These are phyloP conservation scores for Sphinx pinastri DNA, from an alignment of 2,888 invertebrate genomes.

Conservation along the genomic window DNA sequence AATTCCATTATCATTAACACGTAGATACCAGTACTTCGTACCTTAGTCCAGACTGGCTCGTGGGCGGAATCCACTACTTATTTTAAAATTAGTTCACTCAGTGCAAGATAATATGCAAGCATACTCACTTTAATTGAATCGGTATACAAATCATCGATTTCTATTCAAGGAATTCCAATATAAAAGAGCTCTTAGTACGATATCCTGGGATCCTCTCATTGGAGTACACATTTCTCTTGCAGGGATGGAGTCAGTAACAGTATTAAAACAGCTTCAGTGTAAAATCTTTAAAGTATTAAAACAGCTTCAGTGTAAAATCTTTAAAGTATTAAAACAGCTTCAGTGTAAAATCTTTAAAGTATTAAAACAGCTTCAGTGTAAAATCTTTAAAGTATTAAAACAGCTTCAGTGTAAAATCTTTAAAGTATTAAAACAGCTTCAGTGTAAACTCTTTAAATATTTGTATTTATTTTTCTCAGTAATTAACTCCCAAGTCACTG, in stretches of 20 bases:
- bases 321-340: not conserved
- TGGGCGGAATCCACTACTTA: not conserved
- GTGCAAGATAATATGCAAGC: not conserved
- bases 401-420: no score
- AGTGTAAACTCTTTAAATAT: no score
- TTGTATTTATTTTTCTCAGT: no score
- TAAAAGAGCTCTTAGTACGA: not conserved
- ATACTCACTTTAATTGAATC: not conserved
- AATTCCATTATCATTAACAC: no score
- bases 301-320: no score
- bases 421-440: not conserved
- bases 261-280: no score
- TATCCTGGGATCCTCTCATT: no score
- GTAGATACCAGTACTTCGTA: no score
- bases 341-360: not conserved
- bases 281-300: not conserved
- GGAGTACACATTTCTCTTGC: not conserved
- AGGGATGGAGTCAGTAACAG: not conserved
- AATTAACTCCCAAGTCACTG: no score
- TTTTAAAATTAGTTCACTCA: not conserved
- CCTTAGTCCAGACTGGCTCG: no score
- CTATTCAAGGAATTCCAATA: conserved; percentile 13
- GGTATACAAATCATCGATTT: conserved; percentile 4
- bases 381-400: not conserved
- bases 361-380: no score